Conservation (phyloP, 2,113 vertebrate genomes). For the Monopterus albus region DNA sequence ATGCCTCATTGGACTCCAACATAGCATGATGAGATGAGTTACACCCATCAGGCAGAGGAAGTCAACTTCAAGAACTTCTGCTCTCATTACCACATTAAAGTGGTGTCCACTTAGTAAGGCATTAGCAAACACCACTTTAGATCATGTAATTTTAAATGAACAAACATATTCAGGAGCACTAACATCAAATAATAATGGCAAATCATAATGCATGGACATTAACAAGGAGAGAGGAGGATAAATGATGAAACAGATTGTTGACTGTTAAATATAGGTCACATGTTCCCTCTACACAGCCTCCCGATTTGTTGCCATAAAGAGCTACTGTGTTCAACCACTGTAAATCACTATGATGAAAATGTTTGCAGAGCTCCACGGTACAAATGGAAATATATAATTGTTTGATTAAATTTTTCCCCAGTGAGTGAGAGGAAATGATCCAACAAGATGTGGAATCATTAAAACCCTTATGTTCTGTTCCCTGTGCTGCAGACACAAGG, state of each 20-base stretch:
- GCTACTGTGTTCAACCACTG: background rate
- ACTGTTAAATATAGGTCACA: too few species aligned
- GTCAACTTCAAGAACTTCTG: background rate
- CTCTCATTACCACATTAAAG: background rate
- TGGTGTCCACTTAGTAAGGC: too few species aligned
- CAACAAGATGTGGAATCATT: constrained; percentile 3
- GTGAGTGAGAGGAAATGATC: background rate
- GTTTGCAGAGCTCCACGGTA: background rate
- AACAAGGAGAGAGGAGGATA: background rate
- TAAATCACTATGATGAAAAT: constrained; percentile 16
- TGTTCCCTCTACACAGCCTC: background rate
- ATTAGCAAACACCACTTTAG: background rate
- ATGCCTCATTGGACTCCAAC: constrained; percentile 46
- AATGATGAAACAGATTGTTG: too few species aligned
- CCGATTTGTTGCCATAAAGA: constrained; percentile 16
- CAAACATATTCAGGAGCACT: background rate
- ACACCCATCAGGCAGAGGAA: constrained; percentile 6
- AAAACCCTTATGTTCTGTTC: background rate
- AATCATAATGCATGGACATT: background rate
- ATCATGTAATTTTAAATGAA: background rate
- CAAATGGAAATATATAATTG: constrained; percentile 5
- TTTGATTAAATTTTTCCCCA: background rate
- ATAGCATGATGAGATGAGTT: constrained; percentile 5
- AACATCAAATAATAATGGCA: background rate
- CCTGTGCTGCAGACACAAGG: background rate